Conservation (phyloP, 2,888 invertebrate genomes). For the Deilephila porcellus region DNA sequence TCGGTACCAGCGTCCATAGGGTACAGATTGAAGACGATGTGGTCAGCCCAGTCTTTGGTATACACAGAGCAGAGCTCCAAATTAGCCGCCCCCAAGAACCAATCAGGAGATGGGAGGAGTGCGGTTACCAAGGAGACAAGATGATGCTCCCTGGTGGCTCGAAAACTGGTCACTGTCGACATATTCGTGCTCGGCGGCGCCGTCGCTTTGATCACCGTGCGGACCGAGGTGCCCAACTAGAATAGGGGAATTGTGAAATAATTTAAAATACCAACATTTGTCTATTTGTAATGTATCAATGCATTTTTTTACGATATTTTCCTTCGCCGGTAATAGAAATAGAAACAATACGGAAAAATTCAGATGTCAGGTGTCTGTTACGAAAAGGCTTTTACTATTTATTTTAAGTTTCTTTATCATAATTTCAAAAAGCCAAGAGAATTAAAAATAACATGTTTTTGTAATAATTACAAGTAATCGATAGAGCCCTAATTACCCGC, state of each 20-base stretch:
- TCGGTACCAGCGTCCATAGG: conserved; percentile 99
- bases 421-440: too few relatives aligned
- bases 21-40: conserved; percentile 92
- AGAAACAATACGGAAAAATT: too few relatives aligned
- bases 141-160: conserved; percentile 67
- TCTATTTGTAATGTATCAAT: too few relatives aligned
- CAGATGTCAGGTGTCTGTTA: too few relatives aligned
- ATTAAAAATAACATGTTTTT: too few relatives aligned
- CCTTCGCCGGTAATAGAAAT: too few relatives aligned
- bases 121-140: conserved; percentile 71
- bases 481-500: too few relatives aligned
- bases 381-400: too few relatives aligned
- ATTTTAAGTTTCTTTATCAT: too few relatives aligned
- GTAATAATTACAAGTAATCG: too few relatives aligned
- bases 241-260: background rate
- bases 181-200: conserved; percentile 62
- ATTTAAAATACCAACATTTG: too few relatives aligned
- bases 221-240: conserved; percentile 64
- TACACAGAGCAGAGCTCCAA: conserved; percentile 93
- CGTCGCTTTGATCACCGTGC: conserved; percentile 74
- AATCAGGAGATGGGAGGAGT: conserved; percentile 91
- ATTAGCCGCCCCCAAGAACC: conserved; percentile 97
- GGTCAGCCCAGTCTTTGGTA: conserved; percentile 91
- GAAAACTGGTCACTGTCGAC: conserved; percentile 66
- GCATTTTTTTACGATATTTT: too few relatives aligned